phyloP scores from a whole-genome alignment of 2,113 vertebrate genomes.

The Pangasianodon hypophthalmus region DNA sequence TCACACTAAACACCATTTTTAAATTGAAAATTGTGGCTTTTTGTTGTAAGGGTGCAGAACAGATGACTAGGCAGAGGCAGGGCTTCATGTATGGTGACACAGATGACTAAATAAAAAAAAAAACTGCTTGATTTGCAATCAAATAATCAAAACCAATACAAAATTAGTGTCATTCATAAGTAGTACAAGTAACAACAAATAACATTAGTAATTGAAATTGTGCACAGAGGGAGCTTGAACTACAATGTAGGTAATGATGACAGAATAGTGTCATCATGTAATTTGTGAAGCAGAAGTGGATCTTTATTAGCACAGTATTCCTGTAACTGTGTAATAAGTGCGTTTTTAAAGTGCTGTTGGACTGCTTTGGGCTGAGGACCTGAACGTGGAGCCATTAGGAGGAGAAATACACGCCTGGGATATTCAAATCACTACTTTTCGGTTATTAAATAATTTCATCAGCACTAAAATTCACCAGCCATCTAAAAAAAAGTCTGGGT shows the following conservation, averaged over 20 bases:
- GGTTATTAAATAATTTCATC: background rate
- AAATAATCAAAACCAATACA: background rate
- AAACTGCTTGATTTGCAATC: background rate
- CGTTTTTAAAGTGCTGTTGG: background rate
- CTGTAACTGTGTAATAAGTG: background rate
- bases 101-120: background rate
- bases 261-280: background rate
- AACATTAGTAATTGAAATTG: background rate
- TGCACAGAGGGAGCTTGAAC: background rate
- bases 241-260: background rate
- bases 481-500: background rate
- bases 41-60: background rate
- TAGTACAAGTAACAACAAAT: background rate
- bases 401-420: background rate
- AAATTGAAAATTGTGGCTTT: background rate
- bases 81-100: background rate
- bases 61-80: background rate
- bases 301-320: background rate
- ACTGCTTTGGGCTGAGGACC: background rate
- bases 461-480: background rate
- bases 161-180: background rate
- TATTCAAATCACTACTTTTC: constrained; percentile 2
- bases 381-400: background rate
- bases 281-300: background rate
- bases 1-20: background rate